These are phyloP conservation scores for Prionace glauca DNA, from an alignment of 2,797 vertebrate species.

Conservation along the genomic window DNA sequence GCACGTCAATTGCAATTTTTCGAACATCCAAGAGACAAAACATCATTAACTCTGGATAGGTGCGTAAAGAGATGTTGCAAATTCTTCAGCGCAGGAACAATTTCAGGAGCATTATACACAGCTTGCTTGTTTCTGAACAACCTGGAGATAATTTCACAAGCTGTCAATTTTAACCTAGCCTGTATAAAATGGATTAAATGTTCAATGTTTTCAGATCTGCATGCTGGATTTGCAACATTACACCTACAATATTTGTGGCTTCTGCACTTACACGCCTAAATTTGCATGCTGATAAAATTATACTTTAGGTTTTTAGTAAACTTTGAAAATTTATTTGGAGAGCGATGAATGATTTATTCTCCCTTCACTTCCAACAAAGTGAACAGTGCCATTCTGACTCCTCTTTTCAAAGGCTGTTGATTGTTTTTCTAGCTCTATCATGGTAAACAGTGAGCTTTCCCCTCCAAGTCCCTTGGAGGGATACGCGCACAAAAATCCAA, in stretches of 20 bases:
- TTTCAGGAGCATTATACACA: background rate
- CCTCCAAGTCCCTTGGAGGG: too few species aligned
- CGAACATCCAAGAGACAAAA: background rate
- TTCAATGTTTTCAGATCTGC: background rate
- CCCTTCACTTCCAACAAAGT: background rate
- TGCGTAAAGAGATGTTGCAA: background rate
- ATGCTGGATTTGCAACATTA: background rate
- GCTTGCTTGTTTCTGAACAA: background rate
- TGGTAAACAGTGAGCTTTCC: background rate
- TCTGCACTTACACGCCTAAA: background rate
- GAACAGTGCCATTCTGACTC: background rate
- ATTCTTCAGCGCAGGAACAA: background rate
- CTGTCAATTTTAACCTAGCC: background rate
- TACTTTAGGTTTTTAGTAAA: background rate
- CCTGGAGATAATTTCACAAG: background rate
- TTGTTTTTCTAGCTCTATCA: background rate
- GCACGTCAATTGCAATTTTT: background rate
- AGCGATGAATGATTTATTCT: too few species aligned
- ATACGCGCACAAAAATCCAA: too few species aligned
- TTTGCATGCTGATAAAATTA: background rate
- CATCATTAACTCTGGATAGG: background rate
- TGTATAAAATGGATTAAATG: background rate
- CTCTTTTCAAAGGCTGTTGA: background rate
- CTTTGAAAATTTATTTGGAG: background rate
- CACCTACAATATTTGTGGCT: background rate